Conservation (phyloP, 2,113 vertebrate species). For the Amia ocellicauda region DNA sequence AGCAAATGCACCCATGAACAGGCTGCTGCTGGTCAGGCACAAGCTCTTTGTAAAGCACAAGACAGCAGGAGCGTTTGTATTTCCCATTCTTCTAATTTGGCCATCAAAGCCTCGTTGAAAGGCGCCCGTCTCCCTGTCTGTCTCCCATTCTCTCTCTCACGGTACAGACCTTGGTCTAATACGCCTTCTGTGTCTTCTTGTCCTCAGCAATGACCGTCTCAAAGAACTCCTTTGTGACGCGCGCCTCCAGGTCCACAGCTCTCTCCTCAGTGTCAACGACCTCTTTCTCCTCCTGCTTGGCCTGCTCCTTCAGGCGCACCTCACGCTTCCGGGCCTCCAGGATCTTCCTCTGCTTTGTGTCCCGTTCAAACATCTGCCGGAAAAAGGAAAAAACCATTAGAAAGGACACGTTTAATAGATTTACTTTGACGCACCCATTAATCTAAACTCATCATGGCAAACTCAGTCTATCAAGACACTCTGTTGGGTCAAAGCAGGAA, state of each 20-base stretch:
- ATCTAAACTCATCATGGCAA: too few relatives aligned
- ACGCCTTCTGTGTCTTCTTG: constrained; percentile 39
- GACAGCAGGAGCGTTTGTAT: too few relatives aligned
- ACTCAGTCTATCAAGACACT: too few relatives aligned
- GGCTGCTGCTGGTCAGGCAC: too few relatives aligned
- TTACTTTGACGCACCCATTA: too few relatives aligned
- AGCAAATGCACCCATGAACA: too few relatives aligned
- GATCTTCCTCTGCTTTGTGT: constrained; percentile 78
- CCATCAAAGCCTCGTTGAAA: too few relatives aligned
- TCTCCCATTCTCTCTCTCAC: background rate
- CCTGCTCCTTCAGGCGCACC: constrained; percentile 70
- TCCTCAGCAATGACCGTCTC: constrained; percentile 52
- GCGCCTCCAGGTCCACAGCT: constrained; percentile 41
- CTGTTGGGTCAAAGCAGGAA: too few relatives aligned
- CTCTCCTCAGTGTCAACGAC: constrained; percentile 25
- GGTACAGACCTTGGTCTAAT: constrained; percentile 25
- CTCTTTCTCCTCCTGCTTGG: constrained; percentile 32
- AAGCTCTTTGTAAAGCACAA: too few relatives aligned
- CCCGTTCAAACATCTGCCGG: constrained; percentile 77
- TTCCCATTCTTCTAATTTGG: too few relatives aligned
- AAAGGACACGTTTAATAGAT: too few relatives aligned
- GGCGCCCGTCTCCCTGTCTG: background rate
- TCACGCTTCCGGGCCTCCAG: constrained; percentile 72
- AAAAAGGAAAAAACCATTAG: background rate
- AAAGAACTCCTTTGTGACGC: constrained; percentile 56